Percentiles rank a stretch among this genome's conserved stretches.
Evolutionary conservation across 2,888 invertebrate species (phyloP).

Genomic region (Ganaspis brasiliensis): DNA sequence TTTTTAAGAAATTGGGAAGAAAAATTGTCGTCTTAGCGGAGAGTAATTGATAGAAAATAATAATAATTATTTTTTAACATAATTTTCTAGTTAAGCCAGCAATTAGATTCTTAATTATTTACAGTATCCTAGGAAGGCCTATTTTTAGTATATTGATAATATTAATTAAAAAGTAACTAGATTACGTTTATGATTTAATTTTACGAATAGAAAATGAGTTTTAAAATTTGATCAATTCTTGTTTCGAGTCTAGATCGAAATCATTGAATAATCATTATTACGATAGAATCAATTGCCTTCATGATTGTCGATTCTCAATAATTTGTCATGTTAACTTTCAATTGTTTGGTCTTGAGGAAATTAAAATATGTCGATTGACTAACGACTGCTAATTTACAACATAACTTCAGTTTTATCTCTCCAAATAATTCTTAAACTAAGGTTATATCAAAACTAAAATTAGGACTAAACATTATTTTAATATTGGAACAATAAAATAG

Average conservation of each 20-base stretch:
- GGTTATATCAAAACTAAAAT: neutral
- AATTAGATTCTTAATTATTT: neutral
- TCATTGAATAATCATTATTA: constrained; percentile 26
- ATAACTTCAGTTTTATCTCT: constrained; percentile 21
- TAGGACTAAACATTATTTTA: neutral
- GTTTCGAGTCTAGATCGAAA: constrained; percentile 14
- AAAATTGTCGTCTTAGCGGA: constrained; percentile 8
- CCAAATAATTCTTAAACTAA: neutral
- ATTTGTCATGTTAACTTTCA: constrained; percentile 36
- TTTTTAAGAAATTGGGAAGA: neutral
- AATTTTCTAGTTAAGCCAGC: neutral
- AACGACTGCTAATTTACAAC: constrained; percentile 18
- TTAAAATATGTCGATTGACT: constrained; percentile 34
- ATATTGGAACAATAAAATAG: no score
- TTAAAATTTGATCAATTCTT: neutral
- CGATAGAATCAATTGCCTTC: constrained; percentile 32
- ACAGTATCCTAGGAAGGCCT: constrained; percentile 18
- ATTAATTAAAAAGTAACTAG: constrained; percentile 52
- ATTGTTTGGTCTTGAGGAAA: constrained; percentile 42
- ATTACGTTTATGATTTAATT: constrained; percentile 20
- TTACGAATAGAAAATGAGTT: constrained; percentile 2
- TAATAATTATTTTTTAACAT: no score
- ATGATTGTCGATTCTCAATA: constrained; percentile 35
- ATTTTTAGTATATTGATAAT: constrained; percentile 47
- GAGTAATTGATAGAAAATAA: neutral